A percentile compares a stretch with the other conserved stretches of the same genome.
These are phyloP conservation scores for Nematolebias whitei DNA, from an alignment of 2,113 vertebrate species.

Conservation along the genomic window DNA sequence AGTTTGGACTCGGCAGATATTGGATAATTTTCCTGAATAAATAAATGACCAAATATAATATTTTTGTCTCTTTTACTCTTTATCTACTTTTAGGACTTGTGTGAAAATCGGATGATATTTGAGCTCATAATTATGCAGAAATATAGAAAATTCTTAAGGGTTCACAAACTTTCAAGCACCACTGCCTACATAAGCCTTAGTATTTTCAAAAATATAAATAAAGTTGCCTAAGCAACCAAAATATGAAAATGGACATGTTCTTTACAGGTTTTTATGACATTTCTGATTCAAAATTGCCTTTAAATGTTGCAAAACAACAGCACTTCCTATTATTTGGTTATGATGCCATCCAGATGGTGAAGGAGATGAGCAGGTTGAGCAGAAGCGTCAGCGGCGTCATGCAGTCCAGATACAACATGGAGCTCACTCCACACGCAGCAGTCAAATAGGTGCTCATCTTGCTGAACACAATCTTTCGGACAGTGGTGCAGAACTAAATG, in stretches of 20 bases:
- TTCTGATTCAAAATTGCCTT: constrained; percentile 5
- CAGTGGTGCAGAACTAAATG: constrained; percentile 78
- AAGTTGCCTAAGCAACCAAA: not conserved
- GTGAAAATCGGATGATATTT: too few species aligned
- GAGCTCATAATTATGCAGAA: too few species aligned
- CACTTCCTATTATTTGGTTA: constrained; percentile 53
- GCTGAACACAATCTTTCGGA: constrained; percentile 79
- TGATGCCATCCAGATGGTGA: constrained; percentile 84
- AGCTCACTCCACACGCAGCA: constrained; percentile 59
- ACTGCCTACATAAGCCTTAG: not conserved
- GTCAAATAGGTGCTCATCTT: constrained; percentile 70
- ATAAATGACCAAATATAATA: too few species aligned
- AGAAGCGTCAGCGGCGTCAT: constrained; percentile 59
- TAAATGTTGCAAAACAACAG: not conserved
- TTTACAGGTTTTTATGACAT: not conserved
- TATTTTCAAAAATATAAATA: not conserved
- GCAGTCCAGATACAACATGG: constrained; percentile 62
- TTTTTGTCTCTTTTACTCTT: too few species aligned
- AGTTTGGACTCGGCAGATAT: too few species aligned
- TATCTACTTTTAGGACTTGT: too few species aligned
- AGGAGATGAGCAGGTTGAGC: constrained; percentile 67
- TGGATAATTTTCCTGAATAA: too few species aligned
- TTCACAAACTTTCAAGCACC: not conserved
- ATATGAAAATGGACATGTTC: not conserved
- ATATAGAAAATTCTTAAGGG: too few species aligned